Evolutionary conservation across 2,113 vertebrate species (phyloP).

Genomic region (Hymenochirus boettgeri): DNA sequence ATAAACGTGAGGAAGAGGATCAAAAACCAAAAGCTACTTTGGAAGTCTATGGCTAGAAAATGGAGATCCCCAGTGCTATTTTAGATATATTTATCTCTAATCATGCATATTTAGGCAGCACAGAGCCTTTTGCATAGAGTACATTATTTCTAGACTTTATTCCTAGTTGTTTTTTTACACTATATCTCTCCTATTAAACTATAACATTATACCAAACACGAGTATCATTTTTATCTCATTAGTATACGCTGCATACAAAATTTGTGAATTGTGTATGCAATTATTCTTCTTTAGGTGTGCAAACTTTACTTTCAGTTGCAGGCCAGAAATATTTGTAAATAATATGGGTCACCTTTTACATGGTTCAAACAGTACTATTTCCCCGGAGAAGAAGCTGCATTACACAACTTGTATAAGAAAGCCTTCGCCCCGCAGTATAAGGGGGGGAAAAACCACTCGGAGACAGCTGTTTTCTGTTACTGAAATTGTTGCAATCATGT

Average conservation of each 20-base stretch:
- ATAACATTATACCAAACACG: neutral
- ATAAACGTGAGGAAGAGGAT: no score
- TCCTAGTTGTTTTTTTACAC: no score
- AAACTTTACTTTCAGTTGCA: slow-evolving; percentile 9
- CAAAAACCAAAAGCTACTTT: no score
- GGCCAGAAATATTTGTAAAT: slow-evolving; percentile 11
- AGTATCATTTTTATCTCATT: neutral
- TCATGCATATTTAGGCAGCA: no score
- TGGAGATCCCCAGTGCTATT: no score
- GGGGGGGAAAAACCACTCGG: slow-evolving; percentile 12
- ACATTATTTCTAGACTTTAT: no score
- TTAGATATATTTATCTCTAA: no score
- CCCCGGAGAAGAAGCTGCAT: slow-evolving; percentile 16
- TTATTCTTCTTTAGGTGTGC: neutral
- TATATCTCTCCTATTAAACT: neutral
- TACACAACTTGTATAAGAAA: slow-evolving; percentile 11
- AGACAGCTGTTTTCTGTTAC: slow-evolving; percentile 37
- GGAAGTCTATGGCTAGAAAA: no score
- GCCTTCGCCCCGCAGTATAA: slow-evolving; percentile 4
- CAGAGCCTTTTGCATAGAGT: no score
- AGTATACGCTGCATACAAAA: neutral
- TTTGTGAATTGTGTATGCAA: neutral
- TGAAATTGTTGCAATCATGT: slow-evolving; percentile 34
- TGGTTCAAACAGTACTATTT: slow-evolving; percentile 9
- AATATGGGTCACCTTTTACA: slow-evolving; percentile 19